Evolutionary conservation across 2,888 invertebrate genomes (phyloP).

Genomic region (Ariolimax columbianus): DNA sequence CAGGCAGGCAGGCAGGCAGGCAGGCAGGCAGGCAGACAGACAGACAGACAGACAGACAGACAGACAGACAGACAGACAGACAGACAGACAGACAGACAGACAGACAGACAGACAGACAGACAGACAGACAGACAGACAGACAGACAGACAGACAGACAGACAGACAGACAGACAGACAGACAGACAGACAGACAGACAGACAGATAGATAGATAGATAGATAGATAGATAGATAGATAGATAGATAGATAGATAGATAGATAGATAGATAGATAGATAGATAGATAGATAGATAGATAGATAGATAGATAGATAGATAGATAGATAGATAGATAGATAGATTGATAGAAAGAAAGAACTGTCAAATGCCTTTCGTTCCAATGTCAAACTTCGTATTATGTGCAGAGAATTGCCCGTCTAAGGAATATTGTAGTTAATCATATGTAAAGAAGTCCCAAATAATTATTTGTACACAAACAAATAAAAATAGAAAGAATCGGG

Average conservation of each 20-base stretch:
- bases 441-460: no score
- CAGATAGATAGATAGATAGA: no score
- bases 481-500: no score
- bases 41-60: no score
- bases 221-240: slow-evolving; percentile 18
- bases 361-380: no score
- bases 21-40: no score
- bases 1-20: neutral
- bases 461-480: no score
- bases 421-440: no score
- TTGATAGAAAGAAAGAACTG: neutral
- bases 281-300: slow-evolving; percentile 11
- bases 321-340: slow-evolving; percentile 3
- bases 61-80: neutral
- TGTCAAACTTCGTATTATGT: no score
- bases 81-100: neutral
- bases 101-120: neutral
- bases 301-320: slow-evolving; percentile 13
- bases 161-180: neutral
- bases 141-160: neutral
- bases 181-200: slow-evolving; percentile 1
- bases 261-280: slow-evolving; percentile 14
- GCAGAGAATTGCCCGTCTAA: no score
- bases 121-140: neutral
- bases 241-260: slow-evolving; percentile 21